Evolutionary conservation across 35 echinoderm and acorn worm species (phyloP), one percentile per base, ranked within the genome.

Genomic region (Chiridota heheva): DNA sequence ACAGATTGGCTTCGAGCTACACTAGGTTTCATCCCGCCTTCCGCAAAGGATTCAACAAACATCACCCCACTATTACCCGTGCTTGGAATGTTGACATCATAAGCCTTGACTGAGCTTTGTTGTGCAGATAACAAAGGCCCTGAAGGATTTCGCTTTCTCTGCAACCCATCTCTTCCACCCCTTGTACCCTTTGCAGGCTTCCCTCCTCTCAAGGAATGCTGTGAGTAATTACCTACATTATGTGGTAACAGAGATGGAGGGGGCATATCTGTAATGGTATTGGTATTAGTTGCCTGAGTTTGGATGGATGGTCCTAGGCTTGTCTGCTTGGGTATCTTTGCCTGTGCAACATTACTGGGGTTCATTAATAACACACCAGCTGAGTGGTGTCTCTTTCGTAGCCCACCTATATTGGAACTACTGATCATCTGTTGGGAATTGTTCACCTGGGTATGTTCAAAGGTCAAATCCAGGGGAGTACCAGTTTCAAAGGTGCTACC

Each of bases 221-320:
- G 7, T 4, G 7, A 36, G 20, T 37, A 30, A 30, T 38, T 24
- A 47, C 17, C 7, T 16, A 34, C 29, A 74, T 24, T 45, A 73
- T 61, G 55, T 13, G 75, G 75, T 36, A 78, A 37, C 25, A n/a
- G 20, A 15, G 53, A 35, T n/a, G 75, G 75, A n/a, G 75, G 75
- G 7, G 75, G 75, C 75, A 78, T 78, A 37, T 78, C 58, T 40
- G 75, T 78, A 20, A 59, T 78, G 35, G 58, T 78, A 38, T 78
- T 60, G 4, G 22, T 39, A 29, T 69, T 30, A 12, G 24, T 69
- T 16, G 18, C 5, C 7, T 12, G 34, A 36, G 27, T 69, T 2
- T 44, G 15, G 39, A 15, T 72, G 69, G n/a, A 31, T 72, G 69
- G 37, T 72, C 37, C 7, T 35, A n/a, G 1, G 36, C 12, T 2